A percentile compares a stretch with the other conserved stretches of the same genome.
These are phyloP conservation scores for Temnothorax rugatulus DNA, from an alignment of 2,888 invertebrate genomes.

Conservation along the genomic window DNA sequence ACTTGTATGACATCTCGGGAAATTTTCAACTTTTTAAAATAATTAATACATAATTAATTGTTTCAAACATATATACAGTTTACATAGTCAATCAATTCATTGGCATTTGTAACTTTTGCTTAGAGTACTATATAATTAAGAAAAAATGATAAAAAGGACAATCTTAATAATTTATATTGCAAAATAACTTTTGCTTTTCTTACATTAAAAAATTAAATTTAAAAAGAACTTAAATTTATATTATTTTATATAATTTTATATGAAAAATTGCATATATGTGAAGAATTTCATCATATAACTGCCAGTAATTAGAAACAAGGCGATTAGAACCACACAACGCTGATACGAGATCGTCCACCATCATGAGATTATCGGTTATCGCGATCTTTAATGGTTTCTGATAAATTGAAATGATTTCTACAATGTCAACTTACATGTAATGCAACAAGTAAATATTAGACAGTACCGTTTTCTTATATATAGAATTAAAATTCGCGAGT, in stretches of 20 bases:
- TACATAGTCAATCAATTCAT: not conserved
- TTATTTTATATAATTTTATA: not conserved
- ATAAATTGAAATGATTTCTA: not conserved
- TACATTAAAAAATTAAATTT: not conserved
- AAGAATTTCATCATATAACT: not conserved
- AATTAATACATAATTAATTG: not conserved
- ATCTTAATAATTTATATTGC: not conserved
- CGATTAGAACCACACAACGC: not conserved
- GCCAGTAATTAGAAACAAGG: not conserved
- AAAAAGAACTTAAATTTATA: not conserved
- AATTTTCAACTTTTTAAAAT: too few species aligned
- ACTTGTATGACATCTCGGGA: too few species aligned
- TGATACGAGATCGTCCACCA: too few species aligned
- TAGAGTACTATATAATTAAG: not conserved
- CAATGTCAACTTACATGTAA: not conserved
- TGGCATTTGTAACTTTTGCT: not conserved
- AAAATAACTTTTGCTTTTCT: not conserved
- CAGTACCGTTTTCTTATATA: not conserved
- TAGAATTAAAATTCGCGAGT: not conserved
- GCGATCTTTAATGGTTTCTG: not conserved
- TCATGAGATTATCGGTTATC: not conserved
- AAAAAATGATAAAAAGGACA: not conserved
- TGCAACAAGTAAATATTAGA: not conserved
- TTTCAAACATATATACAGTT: not conserved
- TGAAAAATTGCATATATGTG: too few species aligned